Base-by-base conservation (phyloP, 2,797 vertebrate species). In the Erethizon dorsatum region DNA sequence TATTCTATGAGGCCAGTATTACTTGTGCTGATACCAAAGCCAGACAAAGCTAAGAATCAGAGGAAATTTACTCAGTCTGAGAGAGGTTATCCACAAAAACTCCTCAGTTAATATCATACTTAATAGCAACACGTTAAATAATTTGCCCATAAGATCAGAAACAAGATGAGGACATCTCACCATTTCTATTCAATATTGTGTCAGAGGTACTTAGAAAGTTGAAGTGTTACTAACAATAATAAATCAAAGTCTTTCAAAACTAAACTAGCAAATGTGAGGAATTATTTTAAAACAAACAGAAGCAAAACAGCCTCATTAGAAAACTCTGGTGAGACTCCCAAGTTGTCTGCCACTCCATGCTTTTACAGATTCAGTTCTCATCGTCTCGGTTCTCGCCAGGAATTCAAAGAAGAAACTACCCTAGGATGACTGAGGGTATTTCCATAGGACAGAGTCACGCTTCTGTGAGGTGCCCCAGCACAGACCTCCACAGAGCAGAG, bases 221-320 rank as follows among this genome's bases (percentile, higher is more conserved):
- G 86, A 85, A 75, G n/a, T 54, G 79, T 54, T 71, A 41, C 47
- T 5, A 84, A 89, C 61, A 61, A 50, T 57, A 31, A 52, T 54
- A 50, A 47, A 77, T 13, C n/a, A 22, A 86, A 56, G 33, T 59
- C 50, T 78, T 91, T 31, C 9, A 33, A 45, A 90, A 73, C 54
- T 18, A 86, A 88, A 88, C 0, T 8, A 92, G 50, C n/a, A 90
- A 89, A 80, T 17, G 26, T 3, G 2, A 88, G 85, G 63, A 71
- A 85, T 91, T 50, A 67, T 90, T 97, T 79, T 5, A 89, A 95
- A 91, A 67, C 47, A 79, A 84, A 52, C n/a, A 59, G 73, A 88
- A 96, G 22, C 54, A 57, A 73, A 91, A 50, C 5, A 61, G 11
- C 12, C 31, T 85, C 50, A 67, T 65, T 52, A 37, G 67, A 67